Evolutionary conservation across 2,888 invertebrate genomes (phyloP), one percentile per base, ranked within the genome.

Genomic region (Hydrotaea cyrtoneurina): DNA sequence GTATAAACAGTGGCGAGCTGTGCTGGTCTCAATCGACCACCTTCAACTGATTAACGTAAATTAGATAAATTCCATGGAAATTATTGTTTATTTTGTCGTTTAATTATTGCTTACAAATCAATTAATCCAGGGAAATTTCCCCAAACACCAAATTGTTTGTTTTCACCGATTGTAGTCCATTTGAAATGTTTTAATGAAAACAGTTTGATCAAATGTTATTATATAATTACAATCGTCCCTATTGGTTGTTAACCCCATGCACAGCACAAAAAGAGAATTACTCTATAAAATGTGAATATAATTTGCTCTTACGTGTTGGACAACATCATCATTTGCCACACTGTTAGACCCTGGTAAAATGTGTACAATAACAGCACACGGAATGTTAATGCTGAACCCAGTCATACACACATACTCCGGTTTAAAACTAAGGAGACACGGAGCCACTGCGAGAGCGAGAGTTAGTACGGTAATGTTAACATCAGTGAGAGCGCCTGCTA

Each of bases 341-440:
- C 74, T 74, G 59, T 74, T 74, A 46, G 59, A 31, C 31, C 74
- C 74, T 46, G 74, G 74, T 74, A 46, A 74, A 17, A n/a, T 46
- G 69, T 69, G 31, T 46, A 21, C 7, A 50, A n/a, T 50, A 5
- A 50, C 4, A 50, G 50, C 50, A 50, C 23, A n/a, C 31, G 31
- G 62, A 62, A n/a, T n/a, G n/a, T 10, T 1, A 21, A 10, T 57
- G 31, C 3, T 31, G 31, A 31, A 31, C 31, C 31, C 31, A 31
- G 2, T 4, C 13, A 19, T 8, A 57, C 19, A 21, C 21, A 57
- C 11, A 39, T 10, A 57, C 21, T 4, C 17, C n/a, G n/a, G n/a
- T 19, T 19, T 23, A 1, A 57, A 57, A 57, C 11, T 62, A 15
- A 11, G 23, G 57, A 59, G 13, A 23, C 10, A 23, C 26, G 31